Evolutionary conservation across 2,888 invertebrate genomes (phyloP), one percentile per base, ranked within the genome.

Genomic region (Rotaria sp.): DNA sequence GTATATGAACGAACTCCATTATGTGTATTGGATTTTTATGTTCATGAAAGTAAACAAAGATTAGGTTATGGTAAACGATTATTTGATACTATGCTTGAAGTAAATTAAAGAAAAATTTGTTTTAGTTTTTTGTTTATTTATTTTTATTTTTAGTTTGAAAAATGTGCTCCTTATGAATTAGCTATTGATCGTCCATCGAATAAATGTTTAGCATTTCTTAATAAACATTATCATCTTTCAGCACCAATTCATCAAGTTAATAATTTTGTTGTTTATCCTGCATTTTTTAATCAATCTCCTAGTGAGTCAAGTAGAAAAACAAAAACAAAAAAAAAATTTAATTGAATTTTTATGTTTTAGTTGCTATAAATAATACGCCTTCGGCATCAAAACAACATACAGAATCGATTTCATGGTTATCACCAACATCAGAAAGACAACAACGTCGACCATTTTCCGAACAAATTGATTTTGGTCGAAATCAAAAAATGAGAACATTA

Each of bases 11-110:
- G 95, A 87, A 93, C 94, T 88, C 94, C 96, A 0, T 92, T 95
- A 26, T 97, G 96, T 91, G 93, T 97, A 86, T 93, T 98, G 84
- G 97, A 98, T 91, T 97, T 98, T 92, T 98, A 95, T 91, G 94
- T 98, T 45, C 92, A 95, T 89, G 94, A 94, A 90, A 93, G 94
- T 5, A 93, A 94, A 84, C 97, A 97, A 92, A 94, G 97, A 86
- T 93, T 93, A 90, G 97, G 97, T 5, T 93, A 94, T 90, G 97
- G 97, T 5, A 94, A 94, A 89, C 91, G 93, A 87, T 92, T 98
- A 26, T 97, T 95, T 91, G 95, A 97, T 88, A 93, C 94, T 89
- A 96, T 97, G 96, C 92, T 96, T 13, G 48, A 45, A 21, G 80
- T 80, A 45, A n/a, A 15, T 45, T 30, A 5, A 38, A 41, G 4